Evolutionary conservation across 2,888 invertebrate genomes (phyloP).

Genomic region (Shargacucullia verbasci): DNA sequence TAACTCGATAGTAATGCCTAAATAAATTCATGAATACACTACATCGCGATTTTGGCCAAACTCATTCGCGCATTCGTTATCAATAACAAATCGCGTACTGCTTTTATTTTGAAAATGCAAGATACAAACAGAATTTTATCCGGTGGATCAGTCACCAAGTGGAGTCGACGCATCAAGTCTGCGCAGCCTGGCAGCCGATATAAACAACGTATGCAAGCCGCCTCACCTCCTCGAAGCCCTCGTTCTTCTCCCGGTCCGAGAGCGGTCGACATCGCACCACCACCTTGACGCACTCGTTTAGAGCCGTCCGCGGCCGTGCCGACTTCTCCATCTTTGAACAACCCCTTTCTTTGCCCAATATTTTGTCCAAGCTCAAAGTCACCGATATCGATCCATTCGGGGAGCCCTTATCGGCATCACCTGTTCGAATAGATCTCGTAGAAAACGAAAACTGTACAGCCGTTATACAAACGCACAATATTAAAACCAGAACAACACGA

Average conservation of each 20-base stretch:
- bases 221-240: conserved; percentile 91
- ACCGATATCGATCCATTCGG: conserved; percentile 87
- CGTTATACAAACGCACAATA: conserved; percentile 61
- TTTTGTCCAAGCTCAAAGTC: conserved; percentile 75
- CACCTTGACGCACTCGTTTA: conserved; percentile 97
- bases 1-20: conserved; percentile 5
- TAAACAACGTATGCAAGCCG: conserved; percentile 54
- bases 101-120: conserved; percentile 32
- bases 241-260: conserved; percentile 94
- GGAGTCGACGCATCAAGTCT: conserved; percentile 70
- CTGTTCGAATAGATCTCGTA: conserved; percentile 70
- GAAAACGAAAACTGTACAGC: conserved; percentile 60
- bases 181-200: conserved; percentile 65
- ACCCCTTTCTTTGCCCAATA: conserved; percentile 70
- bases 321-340: conserved; percentile 84
- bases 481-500: conserved; percentile 69
- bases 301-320: conserved; percentile 85
- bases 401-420: conserved; percentile 81
- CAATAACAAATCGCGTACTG: conserved; percentile 13
- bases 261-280: conserved; percentile 99
- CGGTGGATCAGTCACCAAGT: conserved; percentile 33
- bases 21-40: conserved; percentile 9
- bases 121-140: conserved; percentile 39
- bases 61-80: conserved; percentile 2
- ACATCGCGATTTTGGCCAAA: neutral